Conservation (phyloP, 2,797 vertebrate genomes). For the Amblyopsis hoosieri region DNA sequence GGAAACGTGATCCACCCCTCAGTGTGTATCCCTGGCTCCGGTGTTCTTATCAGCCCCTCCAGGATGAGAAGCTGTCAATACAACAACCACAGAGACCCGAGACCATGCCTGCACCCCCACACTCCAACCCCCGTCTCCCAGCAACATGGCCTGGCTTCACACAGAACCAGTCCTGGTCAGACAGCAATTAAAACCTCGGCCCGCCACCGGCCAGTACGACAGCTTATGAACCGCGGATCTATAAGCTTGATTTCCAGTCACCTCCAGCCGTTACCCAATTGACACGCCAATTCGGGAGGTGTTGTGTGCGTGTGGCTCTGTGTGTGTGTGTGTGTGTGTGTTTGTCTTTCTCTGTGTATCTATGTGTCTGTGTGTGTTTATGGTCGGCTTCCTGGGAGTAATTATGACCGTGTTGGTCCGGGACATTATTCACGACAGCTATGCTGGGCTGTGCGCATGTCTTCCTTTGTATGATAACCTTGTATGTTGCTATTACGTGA, state of each 20-base stretch:
- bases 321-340: slow-evolving; percentile 47
- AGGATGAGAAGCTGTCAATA: slow-evolving; percentile 74
- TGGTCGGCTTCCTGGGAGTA: slow-evolving; percentile 21
- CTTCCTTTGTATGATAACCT: too few species aligned
- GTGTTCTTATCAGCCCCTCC: slow-evolving; percentile 72
- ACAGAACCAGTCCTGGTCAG: slow-evolving; percentile 54
- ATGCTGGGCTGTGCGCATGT: not conserved
- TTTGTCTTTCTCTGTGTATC: slow-evolving; percentile 28
- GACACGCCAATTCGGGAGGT: slow-evolving; percentile 46
- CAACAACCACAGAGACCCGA: slow-evolving; percentile 72
- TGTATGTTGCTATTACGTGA: too few species aligned
- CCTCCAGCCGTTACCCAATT: slow-evolving; percentile 55
- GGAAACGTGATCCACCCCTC: slow-evolving; percentile 73
- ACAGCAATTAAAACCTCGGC: slow-evolving; percentile 70
- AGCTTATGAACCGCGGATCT: slow-evolving; percentile 68
- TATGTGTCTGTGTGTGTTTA: slow-evolving; percentile 44
- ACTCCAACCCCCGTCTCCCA: slow-evolving; percentile 33
- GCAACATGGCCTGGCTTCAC: slow-evolving; percentile 62
- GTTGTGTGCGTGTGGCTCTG: slow-evolving; percentile 53
- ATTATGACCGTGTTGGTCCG: slow-evolving; percentile 63
- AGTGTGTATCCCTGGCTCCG: slow-evolving; percentile 49
- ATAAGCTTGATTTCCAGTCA: slow-evolving; percentile 76
- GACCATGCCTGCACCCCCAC: slow-evolving; percentile 33
- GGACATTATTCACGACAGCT: slow-evolving; percentile 54
- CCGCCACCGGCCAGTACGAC: slow-evolving; percentile 38